phyloP scores from a whole-genome alignment of 2,797 vertebrate genomes.

The Malurus splendens region DNA sequence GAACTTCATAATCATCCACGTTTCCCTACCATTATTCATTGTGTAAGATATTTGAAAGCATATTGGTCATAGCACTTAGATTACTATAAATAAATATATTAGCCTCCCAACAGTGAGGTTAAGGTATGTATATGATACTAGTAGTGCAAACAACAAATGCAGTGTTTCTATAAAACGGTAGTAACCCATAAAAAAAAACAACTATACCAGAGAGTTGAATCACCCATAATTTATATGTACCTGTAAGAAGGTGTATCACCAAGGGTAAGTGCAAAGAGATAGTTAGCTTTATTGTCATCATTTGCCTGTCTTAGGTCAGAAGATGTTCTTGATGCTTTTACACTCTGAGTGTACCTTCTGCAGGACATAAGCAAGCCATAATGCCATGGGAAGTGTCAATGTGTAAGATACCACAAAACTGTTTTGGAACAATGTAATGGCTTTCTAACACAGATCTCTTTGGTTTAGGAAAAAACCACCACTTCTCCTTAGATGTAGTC shows the following conservation, averaged over 20 bases:
- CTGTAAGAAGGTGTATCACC: neutral
- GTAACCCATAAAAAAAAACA: neutral
- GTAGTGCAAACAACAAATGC: neutral
- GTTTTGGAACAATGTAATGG: neutral
- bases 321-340: neutral
- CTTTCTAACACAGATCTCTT: neutral
- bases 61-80: neutral
- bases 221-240: neutral
- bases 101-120: neutral
- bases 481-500: neutral
- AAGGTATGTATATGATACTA: neutral
- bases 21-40: neutral
- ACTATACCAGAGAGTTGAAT: neutral
- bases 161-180: neutral
- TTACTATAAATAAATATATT: neutral
- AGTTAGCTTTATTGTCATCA: neutral
- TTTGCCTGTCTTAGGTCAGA: neutral
- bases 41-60: neutral
- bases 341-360: accelerated
- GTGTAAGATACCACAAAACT: neutral
- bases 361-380: neutral
- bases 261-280: neutral
- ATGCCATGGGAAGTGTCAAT: neutral
- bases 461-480: neutral
- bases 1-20: neutral